Evolutionary conservation across 92 coral and sea anemone species (phyloP).

Genomic region (Pocillopora meandrina): DNA sequence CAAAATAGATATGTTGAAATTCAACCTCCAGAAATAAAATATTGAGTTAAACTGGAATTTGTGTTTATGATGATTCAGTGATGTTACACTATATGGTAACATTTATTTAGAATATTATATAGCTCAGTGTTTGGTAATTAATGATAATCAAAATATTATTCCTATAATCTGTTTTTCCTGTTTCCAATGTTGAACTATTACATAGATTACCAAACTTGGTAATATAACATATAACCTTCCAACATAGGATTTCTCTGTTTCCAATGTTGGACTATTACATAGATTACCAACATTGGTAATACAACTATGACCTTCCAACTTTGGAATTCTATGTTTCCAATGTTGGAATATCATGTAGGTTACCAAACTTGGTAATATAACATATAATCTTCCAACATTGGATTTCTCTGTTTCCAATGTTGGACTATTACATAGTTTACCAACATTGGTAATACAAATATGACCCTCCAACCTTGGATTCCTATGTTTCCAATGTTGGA

Average conservation of each 20-base stretch:
- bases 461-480: constrained; percentile 17
- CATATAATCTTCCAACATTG: background rate
- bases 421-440: background rate
- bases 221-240: background rate
- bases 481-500: too few relatives aligned
- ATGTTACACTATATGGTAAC: too few relatives aligned
- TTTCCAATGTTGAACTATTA: background rate
- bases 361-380: background rate
- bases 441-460: background rate
- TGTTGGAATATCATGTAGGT: too few relatives aligned
- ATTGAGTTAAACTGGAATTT: too few relatives aligned
- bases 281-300: background rate
- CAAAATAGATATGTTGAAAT: constrained; percentile 28
- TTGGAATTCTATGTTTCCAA: background rate
- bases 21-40: background rate
- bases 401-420: background rate
- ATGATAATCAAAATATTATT: too few relatives aligned
- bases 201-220: background rate
- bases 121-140: too few relatives aligned
- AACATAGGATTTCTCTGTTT: background rate
- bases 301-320: background rate
- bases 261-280: background rate
- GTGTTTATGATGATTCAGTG: too few relatives aligned
- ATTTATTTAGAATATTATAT: too few relatives aligned
- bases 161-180: background rate